Evolutionary conservation across 2,113 vertebrate genomes (phyloP).

Genomic region (Pelecanus crispus): DNA sequence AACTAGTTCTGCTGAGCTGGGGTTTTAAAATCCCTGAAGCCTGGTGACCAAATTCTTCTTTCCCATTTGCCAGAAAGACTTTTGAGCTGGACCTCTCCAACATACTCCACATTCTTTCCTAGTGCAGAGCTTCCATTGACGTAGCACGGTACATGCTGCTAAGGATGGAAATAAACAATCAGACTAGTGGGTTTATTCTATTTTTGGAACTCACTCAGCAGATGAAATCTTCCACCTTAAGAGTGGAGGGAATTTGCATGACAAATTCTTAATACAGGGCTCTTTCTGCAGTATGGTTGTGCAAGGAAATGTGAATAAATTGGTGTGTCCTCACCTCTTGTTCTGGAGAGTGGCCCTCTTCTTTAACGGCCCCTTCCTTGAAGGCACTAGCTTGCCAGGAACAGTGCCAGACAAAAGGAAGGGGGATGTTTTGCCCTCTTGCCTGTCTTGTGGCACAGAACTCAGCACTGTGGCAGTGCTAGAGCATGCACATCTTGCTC

Average conservation of each 20-base stretch:
- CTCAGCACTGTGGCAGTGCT: neutral
- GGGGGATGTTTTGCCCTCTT: neutral
- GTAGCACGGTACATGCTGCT: neutral
- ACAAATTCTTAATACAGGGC: neutral
- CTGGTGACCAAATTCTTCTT: neutral
- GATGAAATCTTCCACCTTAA: neutral
- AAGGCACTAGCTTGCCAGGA: neutral
- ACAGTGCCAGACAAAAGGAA: neutral
- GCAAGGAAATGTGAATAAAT: neutral
- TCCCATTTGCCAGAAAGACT: neutral
- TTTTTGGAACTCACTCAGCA: conserved; percentile 34
- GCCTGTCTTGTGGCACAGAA: neutral
- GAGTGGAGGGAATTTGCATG: neutral
- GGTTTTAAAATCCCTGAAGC: neutral
- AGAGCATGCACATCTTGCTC: neutral
- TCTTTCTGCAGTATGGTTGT: neutral
- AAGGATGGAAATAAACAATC: conserved; percentile 46
- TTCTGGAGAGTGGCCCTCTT: neutral
- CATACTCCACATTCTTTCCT: conserved; percentile 15
- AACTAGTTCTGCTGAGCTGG: neutral
- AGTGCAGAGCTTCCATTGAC: conserved; percentile 12
- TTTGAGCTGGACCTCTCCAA: neutral
- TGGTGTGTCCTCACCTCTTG: neutral
- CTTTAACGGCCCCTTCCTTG: neutral
- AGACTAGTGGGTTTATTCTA: neutral